Base-by-base conservation (phyloP, 1,140 invertebrate species). In the Manduca sexta region DNA sequence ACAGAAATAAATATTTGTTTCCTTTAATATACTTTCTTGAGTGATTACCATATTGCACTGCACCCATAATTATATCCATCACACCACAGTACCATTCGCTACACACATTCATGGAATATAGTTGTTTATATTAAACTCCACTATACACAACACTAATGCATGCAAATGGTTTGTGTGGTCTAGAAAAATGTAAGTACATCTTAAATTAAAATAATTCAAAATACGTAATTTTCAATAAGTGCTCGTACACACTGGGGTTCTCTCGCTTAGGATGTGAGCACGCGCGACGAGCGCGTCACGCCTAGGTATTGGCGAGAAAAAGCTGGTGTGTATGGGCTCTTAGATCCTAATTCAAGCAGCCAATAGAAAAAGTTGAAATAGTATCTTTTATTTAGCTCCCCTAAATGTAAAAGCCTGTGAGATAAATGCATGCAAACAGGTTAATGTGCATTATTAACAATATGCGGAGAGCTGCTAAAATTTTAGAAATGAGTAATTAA, bases 381-480 rank as follows among this genome's bases (percentile, higher is more conserved):
- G 21, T 26, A 26, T 26, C 8, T 63, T 53, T 64, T 74, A 60
- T 60, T 69, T 73, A 70, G 65, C 69, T 64, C 64, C 45, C 65
- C 65, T 77, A 71, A 67, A 76, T 73, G 60, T 78, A 60, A 68
- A 79, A 77, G 77, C 75, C 62, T 53, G 69, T 69, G 65, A 66
- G 62, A 70, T 75, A 64, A 77, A 70, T 79, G 74, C 75, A 79
- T 75, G 75, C 75, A 74, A 75, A 74, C 69, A 74, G 72, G 62
- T 76, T 73, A 77, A 75, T 61, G 75, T 81, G 75, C 69, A 67
- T 53, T 68, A 75, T 75, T 64, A 74, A 69, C 62, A 69, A 68
- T 59, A 64, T 55, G 51, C 39, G 57, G 69, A 75, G 69, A 74
- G 69, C 65, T 64, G 58, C 45, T 35, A 44, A 33, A 46, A 21